Evolutionary conservation across 2,888 invertebrate species (phyloP), one percentile per base, ranked within the genome.

Genomic region (Tiliacea citrago): DNA sequence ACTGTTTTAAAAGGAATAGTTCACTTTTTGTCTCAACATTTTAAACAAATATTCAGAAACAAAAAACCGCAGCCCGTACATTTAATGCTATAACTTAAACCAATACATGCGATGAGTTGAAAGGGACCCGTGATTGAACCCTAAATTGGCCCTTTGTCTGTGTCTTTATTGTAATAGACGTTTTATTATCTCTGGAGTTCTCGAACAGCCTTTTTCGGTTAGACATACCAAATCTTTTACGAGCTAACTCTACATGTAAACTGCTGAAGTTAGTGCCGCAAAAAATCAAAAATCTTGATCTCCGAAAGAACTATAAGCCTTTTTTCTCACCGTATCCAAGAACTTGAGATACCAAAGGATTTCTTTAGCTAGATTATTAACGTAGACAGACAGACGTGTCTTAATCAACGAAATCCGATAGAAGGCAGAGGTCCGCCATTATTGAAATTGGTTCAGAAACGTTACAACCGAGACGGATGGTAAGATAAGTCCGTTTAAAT

Each of bases 341-440:
- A 71, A 73, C 12, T 75, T 75, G 39, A 39, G 49, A 77, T 12
- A 65, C 61, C 8, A 65, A 78, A 79, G 73, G 55, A 76, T 75
- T 77, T 80, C 80, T 83, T 77, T 79, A 77, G 62, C 62, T 70
- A 76, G 55, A 81, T 83, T 79, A 73, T 77, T 78, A 80, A 75
- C 68, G 73, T 73, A 72, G 73, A 77, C 70, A 81, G 84, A 80
- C 79, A 81, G 84, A 80, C 81, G 77, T 80, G 83, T 84, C 83
- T 85, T 86, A 88, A 88, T 90, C 88, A 88, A 85, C 68, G 66
- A 70, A 81, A 84, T 76, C 78, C 75, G 81, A 83, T 81, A 73
- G 81, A 72, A 79, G 74, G 47, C 83, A 67, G 77, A 71, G 80
- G 55, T 69, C 70, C 73, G 72, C 86, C 86, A 86, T 88, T 88